Percentiles rank a stretch among this genome's conserved stretches.
Conservation (phyloP, 1,140 invertebrate genomes). For the Paralvinella palmiformis region DNA sequence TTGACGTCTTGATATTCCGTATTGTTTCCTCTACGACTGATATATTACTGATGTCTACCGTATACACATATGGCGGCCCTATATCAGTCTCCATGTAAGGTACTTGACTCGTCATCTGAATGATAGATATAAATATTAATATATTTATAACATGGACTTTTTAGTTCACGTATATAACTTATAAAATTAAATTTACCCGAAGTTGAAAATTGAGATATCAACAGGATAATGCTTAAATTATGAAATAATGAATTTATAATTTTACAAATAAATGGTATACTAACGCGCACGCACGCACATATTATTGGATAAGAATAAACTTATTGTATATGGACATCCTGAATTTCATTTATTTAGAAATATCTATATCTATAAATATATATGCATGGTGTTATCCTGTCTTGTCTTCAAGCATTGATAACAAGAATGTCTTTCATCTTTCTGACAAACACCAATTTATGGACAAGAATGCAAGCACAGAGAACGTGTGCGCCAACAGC, state of each 20-base stretch:
- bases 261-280: neutral
- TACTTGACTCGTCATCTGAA: conserved; percentile 15
- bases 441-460: too few relatives aligned
- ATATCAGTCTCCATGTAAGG: conserved; percentile 10
- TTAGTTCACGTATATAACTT: neutral
- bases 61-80: conserved; percentile 5
- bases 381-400: too few relatives aligned
- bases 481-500: too few relatives aligned
- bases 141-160: neutral
- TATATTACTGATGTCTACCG: conserved; percentile 2
- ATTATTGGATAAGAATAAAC: neutral
- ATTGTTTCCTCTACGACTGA: neutral
- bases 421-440: too few relatives aligned
- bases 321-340: too few relatives aligned
- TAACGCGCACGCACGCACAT: neutral
- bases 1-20: neutral
- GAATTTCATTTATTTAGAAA: too few relatives aligned
- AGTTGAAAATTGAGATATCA: neutral
- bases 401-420: too few relatives aligned
- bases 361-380: too few relatives aligned
- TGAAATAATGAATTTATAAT: neutral
- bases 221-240: neutral
- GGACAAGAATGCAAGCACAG: too few relatives aligned
- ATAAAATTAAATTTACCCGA: neutral
- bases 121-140: neutral